These are phyloP conservation scores for Perccottus glenii DNA, from an alignment of 2,113 vertebrate genomes.

Conservation along the genomic window DNA sequence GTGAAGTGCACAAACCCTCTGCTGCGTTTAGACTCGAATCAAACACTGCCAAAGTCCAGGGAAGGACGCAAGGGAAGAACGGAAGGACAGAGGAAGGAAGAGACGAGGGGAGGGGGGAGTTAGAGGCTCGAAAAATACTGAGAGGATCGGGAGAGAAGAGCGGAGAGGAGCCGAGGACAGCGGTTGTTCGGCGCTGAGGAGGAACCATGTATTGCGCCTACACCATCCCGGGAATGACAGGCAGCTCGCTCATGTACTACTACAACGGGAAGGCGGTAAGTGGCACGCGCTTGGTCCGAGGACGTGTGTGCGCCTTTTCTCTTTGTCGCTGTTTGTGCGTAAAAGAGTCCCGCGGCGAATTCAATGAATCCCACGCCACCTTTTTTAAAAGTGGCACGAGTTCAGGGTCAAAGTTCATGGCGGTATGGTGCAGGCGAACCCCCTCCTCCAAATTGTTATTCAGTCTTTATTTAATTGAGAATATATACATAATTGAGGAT, in stretches of 20 bases:
- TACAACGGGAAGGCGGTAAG: conserved; percentile 98
- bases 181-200: conserved; percentile 38
- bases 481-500: too few species aligned
- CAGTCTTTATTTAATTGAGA: too few species aligned
- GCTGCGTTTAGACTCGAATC: conserved; percentile 81
- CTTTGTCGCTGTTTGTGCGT: neutral
- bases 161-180: conserved; percentile 18
- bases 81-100: too few species aligned
- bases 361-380: neutral
- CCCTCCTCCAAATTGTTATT: neutral
- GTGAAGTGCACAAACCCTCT: conserved; percentile 66
- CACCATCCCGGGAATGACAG: conserved; percentile 93
- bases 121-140: conserved; percentile 16
- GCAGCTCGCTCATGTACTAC: conserved; percentile 94
- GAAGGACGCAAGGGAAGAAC: neutral
- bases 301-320: too few species aligned
- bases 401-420: neutral
- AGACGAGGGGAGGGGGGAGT: conserved; percentile 32
- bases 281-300: too few species aligned
- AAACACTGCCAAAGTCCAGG: conserved; percentile 77
- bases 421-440: neutral
- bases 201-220: conserved; percentile 93
- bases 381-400: neutral
- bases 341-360: too few species aligned
- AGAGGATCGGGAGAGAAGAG: neutral